phyloP scores from a whole-genome alignment of 2,113 vertebrate genomes.

The Lepisosteus oculatus region DNA sequence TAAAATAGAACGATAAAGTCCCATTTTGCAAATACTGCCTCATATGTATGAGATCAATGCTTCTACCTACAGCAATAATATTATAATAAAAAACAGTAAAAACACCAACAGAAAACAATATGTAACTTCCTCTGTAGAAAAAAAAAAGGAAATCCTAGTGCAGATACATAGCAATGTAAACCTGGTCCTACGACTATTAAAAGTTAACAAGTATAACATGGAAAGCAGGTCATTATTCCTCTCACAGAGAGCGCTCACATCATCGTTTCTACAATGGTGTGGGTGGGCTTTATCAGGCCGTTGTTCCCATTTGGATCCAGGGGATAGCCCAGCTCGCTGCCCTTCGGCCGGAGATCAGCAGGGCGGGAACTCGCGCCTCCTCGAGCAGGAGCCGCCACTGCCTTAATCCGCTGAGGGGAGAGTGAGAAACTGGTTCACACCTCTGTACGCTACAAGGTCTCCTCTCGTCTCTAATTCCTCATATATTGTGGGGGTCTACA shows the following conservation, averaged over 20 bases:
- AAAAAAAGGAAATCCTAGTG: slow-evolving; percentile 77
- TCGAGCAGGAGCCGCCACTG: slow-evolving; percentile 81
- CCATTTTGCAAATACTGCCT: slow-evolving; percentile 51
- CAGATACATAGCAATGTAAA: slow-evolving; percentile 89
- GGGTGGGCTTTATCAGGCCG: slow-evolving; percentile 81
- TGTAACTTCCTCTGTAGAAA: slow-evolving; percentile 60
- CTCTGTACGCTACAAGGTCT: too few relatives aligned
- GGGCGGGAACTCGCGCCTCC: slow-evolving; percentile 73
- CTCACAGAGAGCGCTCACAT: slow-evolving; percentile 90
- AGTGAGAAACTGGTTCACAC: background rate
- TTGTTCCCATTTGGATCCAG: slow-evolving; percentile 74
- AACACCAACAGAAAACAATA: slow-evolving; percentile 61
- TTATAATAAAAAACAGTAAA: slow-evolving; percentile 58
- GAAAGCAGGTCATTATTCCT: slow-evolving; percentile 73
- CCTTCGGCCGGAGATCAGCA: slow-evolving; percentile 63
- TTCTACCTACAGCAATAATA: slow-evolving; percentile 56
- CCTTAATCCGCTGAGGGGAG: slow-evolving; percentile 83
- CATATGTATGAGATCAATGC: slow-evolving; percentile 46
- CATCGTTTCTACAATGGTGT: slow-evolving; percentile 95
- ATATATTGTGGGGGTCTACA: too few relatives aligned
- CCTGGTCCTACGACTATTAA: slow-evolving; percentile 88
- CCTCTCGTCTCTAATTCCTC: too few relatives aligned
- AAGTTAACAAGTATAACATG: slow-evolving; percentile 85
- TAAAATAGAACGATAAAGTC: slow-evolving; percentile 44
- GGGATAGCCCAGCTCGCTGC: slow-evolving; percentile 62